Base-by-base conservation (phyloP, 2,888 invertebrate species). In the Leistus spinibarbis region DNA sequence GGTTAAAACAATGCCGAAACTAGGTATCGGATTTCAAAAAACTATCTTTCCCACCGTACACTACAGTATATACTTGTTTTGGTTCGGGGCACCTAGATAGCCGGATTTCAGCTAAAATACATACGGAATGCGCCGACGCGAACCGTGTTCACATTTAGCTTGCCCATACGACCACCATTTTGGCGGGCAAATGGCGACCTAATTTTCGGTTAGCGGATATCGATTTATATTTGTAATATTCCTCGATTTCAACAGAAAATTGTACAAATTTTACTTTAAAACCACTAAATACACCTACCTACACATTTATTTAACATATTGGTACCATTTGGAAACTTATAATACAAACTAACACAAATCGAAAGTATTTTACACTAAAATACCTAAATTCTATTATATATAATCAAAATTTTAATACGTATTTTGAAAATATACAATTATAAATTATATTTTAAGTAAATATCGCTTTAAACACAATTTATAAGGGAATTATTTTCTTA, bases 31-130 rank as follows among this genome's bases (percentile, higher is more conserved):
- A 73, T 73, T 73, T 73, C 73, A 73, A 73, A 40, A 60, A 73
- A 62, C 53, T n/a, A n/a, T 72, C 67, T 73, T 40, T 62, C 62
- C 72, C 66, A 73, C 73, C 73, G 73, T 73, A 67, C 73, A 66
- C 74, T 68, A 24, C 54, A 67, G 27, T 24, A 54, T 81, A 80
- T 83, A 83, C 83, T 84, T 84, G 84, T 84, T 84, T 84, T 84
- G 84, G 82, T 81, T 84, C n/a, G n/a, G 84, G 81, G 81, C 81
- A 82, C 82, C 82, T 82, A 79, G 81, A 80, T 81, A 82, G 83
- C 82, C 81, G 80, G 82, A 81, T 82, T 81, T 80, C 80, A 77
- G 78, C 77, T 77, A 69, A 76, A 77, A 75, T 64, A 64, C 64
- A 73, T 57, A 40, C 3, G 13, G 40, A 72, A 13, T 76, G 79